Conservation (phyloP, 2,797 vertebrate genomes). For the Characodon lateralis region DNA sequence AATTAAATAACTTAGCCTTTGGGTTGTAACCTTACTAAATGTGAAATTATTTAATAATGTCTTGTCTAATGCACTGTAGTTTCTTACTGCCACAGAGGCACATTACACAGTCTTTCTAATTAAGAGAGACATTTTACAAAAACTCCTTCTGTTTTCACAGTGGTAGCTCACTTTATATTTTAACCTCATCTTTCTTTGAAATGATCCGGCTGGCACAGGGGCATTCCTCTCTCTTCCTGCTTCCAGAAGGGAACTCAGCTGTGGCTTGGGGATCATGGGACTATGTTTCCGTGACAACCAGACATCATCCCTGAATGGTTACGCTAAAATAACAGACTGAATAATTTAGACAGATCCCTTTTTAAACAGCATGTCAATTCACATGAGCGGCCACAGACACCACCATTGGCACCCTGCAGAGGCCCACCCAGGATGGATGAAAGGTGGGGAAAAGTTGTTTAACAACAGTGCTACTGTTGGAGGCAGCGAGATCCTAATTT, state of each 20-base stretch:
- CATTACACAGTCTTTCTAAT: conserved; percentile 9
- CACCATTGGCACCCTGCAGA: conserved; percentile 59
- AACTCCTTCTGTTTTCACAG: conserved; percentile 17
- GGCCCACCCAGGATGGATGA: conserved; percentile 55
- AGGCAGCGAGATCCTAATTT: conserved; percentile 8
- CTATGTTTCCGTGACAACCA: conserved; percentile 78
- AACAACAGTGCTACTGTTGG: conserved; percentile 33
- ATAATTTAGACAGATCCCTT: conserved; percentile 81
- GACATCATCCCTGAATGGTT: conserved; percentile 66
- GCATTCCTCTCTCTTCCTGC: conserved; percentile 25
- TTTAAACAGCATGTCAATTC: conserved; percentile 78
- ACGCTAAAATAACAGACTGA: conserved; percentile 80
- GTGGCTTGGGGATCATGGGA: conserved; percentile 61
- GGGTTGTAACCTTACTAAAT: too few species aligned
- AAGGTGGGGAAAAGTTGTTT: conserved; percentile 25
- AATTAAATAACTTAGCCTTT: too few species aligned
- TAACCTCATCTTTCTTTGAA: conserved; percentile 48
- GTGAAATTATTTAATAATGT: background rate
- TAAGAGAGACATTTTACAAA: background rate
- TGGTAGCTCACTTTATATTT: conserved; percentile 45
- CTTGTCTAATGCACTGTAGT: background rate
- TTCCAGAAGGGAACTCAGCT: conserved; percentile 61
- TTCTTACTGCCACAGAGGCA: conserved; percentile 11
- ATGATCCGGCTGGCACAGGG: conserved; percentile 29
- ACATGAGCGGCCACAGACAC: conserved; percentile 67